These are phyloP conservation scores for Macropodus opercularis DNA, from an alignment of 2,797 vertebrate genomes.

Conservation along the genomic window DNA sequence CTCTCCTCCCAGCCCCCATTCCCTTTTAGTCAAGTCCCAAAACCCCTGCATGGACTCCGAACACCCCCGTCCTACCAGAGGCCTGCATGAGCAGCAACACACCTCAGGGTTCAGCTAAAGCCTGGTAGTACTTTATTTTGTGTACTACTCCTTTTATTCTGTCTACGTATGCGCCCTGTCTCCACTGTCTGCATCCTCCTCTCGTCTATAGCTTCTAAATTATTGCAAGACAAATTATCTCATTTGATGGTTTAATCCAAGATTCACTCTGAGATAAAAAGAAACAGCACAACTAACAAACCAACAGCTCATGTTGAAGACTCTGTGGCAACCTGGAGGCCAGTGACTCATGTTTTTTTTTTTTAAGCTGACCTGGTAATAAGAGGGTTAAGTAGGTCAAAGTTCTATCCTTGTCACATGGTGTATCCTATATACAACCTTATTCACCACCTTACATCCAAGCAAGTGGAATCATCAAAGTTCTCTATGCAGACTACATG, in stretches of 20 bases:
- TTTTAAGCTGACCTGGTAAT: conserved; percentile 16
- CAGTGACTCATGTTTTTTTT: neutral
- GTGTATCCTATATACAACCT: conserved; percentile 53
- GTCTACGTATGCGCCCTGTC: neutral
- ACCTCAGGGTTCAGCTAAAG: conserved; percentile 33
- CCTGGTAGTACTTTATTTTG: conserved; percentile 6
- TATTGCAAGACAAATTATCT: too few relatives aligned
- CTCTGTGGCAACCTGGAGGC: too few relatives aligned
- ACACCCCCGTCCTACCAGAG: conserved; percentile 30
- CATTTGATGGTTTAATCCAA: too few relatives aligned
- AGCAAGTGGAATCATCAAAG: conserved; percentile 26
- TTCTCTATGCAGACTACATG: conserved; percentile 29
- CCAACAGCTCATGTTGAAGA: neutral
- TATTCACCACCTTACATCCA: conserved; percentile 45
- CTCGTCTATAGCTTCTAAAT: conserved; percentile 14
- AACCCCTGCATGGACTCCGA: conserved; percentile 18
- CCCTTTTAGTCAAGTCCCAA: conserved; percentile 19
- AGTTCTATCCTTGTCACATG: conserved; percentile 50
- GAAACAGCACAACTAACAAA: too few relatives aligned
- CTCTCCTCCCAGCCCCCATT: conserved; percentile 19
- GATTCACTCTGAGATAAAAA: too few relatives aligned
- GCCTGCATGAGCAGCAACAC: conserved; percentile 41
- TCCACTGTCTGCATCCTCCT: conserved; percentile 3
- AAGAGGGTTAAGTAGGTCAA: conserved; percentile 64
- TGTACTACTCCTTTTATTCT: conserved; percentile 23